phyloP scores from a whole-genome alignment of 30 jellyfish, hydroid and myxozoan genomes.

The Chrysaora quinquecirrha region DNA sequence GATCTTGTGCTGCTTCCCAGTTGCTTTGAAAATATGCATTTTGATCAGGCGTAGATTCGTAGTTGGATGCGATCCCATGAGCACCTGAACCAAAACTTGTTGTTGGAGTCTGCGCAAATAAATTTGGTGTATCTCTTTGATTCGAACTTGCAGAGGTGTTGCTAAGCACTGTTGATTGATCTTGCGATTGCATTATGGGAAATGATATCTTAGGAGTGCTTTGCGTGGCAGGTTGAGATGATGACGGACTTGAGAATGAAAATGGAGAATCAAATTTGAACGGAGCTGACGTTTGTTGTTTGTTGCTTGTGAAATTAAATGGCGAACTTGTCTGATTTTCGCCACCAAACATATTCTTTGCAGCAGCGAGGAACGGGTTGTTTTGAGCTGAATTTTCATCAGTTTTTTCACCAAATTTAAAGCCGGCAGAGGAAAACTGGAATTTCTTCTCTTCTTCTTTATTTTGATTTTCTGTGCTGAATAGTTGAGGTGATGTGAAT shows the following conservation, averaged over 20 bases:
- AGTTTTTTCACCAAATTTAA: conserved; percentile 17
- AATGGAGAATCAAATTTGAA: not conserved
- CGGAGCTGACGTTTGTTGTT: not conserved
- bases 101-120: not conserved
- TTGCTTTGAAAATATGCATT: conserved; percentile 49
- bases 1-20: conserved; percentile 74
- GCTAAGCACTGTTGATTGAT: not conserved
- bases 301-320: conserved; percentile 28
- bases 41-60: conserved; percentile 44
- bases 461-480: not conserved
- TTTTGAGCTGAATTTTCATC: conserved; percentile 1
- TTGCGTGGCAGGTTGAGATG: not conserved
- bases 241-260: not conserved
- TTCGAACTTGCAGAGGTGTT: not conserved
- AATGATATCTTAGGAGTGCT: not conserved
- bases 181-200: not conserved
- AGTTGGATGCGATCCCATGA: not conserved
- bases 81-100: not conserved
- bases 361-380: conserved; percentile 52
- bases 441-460: not conserved
- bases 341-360: not conserved
- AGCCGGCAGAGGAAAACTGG: not conserved
- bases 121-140: not conserved
- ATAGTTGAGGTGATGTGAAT: not conserved
- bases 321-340: conserved; percentile 14